A percentile compares a stretch with the other conserved stretches of the same genome.
phyloP scores from a whole-genome alignment of 2,113 vertebrate genomes.

The Scolopax mira region DNA sequence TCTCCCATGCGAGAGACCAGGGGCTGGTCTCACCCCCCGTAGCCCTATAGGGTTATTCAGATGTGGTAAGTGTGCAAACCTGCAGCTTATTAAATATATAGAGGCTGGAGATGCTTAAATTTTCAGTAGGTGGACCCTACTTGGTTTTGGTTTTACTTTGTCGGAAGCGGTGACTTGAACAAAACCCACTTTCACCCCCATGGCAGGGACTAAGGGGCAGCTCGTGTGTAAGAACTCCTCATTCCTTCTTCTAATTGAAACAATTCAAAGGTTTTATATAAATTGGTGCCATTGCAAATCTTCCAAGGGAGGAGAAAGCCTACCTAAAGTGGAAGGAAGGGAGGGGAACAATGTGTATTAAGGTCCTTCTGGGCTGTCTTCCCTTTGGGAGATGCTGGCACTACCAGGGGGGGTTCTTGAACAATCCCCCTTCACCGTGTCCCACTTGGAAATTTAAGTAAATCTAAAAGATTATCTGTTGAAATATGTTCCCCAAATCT shows the following conservation, averaged over 20 bases:
- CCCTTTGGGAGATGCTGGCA: not conserved
- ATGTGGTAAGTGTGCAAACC: not conserved
- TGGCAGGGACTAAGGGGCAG: not conserved
- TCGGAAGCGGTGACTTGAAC: not conserved
- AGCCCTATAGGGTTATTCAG: not conserved
- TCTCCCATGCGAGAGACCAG: fast-evolving
- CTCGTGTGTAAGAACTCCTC: fast-evolving
- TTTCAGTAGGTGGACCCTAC: not conserved
- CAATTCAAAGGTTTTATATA: not conserved
- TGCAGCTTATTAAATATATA: not conserved
- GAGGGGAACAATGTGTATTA: not conserved
- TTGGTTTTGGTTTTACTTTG: not conserved
- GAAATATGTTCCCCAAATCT: not conserved
- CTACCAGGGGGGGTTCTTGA: not conserved
- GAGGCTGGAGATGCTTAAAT: not conserved
- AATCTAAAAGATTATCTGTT: not conserved
- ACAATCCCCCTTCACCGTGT: fast-evolving
- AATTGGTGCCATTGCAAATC: not conserved
- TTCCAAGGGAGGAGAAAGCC: not conserved
- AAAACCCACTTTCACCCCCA: not conserved
- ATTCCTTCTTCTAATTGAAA: not conserved
- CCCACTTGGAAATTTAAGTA: not conserved
- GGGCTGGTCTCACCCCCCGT: not conserved
- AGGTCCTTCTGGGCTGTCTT: not conserved
- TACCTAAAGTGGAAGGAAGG: not conserved